phyloP scores from a whole-genome alignment of 2,888 invertebrate species.

The Hypsopygia costalis region DNA sequence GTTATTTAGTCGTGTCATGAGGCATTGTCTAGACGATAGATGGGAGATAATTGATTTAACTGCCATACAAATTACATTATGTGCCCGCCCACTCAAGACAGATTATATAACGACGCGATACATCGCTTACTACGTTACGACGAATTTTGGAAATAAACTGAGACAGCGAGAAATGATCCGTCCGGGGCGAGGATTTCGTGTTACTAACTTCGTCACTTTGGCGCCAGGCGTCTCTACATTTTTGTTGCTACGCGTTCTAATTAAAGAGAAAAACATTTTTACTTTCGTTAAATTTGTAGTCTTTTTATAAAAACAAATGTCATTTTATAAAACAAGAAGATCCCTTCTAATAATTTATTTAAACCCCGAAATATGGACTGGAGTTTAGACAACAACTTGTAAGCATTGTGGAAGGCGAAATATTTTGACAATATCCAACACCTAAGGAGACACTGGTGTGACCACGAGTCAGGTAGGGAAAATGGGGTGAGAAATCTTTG shows the following conservation, averaged over 20 bases:
- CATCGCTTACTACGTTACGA: conserved; percentile 19
- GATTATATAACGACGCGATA: conserved; percentile 10
- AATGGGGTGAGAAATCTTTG: too few species aligned
- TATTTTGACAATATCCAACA: too few species aligned
- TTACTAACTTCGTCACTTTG: background rate
- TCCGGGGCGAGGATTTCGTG: background rate
- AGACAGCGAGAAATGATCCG: background rate
- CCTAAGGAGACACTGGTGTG: too few species aligned
- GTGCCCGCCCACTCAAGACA: conserved; percentile 11
- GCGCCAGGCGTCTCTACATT: background rate
- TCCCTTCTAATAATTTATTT: too few species aligned
- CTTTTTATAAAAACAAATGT: background rate
- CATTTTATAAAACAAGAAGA: too few species aligned
- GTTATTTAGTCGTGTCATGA: conserved; percentile 6
- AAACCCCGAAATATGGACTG: too few species aligned
- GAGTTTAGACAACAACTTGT: too few species aligned
- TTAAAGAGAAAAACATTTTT: conserved; percentile 9
- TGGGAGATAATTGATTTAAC: conserved; percentile 40
- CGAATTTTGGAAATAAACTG: background rate
- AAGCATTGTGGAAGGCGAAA: too few species aligned
- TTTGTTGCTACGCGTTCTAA: background rate
- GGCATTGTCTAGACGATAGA: conserved; percentile 39
- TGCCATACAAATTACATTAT: conserved; percentile 30
- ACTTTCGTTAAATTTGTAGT: background rate
- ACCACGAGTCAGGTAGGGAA: too few species aligned